phyloP scores from a whole-genome alignment of 2,113 vertebrate genomes.

The Lepus europaeus region DNA sequence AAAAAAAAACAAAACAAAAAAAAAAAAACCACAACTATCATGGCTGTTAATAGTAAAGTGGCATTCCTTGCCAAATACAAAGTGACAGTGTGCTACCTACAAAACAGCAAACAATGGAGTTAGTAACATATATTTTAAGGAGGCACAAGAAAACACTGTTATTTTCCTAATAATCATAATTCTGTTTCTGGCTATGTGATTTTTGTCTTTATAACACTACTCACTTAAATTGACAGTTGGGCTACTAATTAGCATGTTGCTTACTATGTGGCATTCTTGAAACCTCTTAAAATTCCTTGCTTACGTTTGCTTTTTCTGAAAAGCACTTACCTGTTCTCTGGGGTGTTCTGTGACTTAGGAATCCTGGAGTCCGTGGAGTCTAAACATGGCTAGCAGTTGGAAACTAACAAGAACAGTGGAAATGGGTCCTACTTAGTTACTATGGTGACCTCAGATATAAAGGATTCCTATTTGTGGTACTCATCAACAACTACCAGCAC shows the following conservation, averaged over 20 bases:
- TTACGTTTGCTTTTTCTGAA: constrained; percentile 63
- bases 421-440: constrained; percentile 60
- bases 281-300: constrained; percentile 58
- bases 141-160: neutral
- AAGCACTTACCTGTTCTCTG: constrained; percentile 57
- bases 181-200: constrained; percentile 23
- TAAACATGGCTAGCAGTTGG: constrained; percentile 54
- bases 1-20: no score
- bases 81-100: neutral
- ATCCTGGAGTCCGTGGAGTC: constrained; percentile 40
- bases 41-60: neutral
- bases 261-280: constrained; percentile 50
- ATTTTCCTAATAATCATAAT: constrained; percentile 53
- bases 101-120: neutral
- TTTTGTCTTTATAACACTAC: constrained; percentile 37
- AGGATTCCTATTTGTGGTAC: constrained; percentile 56
- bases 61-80: neutral
- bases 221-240: constrained; percentile 44
- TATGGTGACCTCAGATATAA: constrained; percentile 57
- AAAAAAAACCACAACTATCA: neutral
- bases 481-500: constrained; percentile 60
- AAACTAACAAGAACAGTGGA: constrained; percentile 62
- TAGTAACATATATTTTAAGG: neutral
- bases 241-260: constrained; percentile 55
- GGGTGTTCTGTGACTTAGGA: constrained; percentile 44